Base-by-base conservation (phyloP, 1,140 invertebrate species). In the Heliconius hewitsoni region DNA sequence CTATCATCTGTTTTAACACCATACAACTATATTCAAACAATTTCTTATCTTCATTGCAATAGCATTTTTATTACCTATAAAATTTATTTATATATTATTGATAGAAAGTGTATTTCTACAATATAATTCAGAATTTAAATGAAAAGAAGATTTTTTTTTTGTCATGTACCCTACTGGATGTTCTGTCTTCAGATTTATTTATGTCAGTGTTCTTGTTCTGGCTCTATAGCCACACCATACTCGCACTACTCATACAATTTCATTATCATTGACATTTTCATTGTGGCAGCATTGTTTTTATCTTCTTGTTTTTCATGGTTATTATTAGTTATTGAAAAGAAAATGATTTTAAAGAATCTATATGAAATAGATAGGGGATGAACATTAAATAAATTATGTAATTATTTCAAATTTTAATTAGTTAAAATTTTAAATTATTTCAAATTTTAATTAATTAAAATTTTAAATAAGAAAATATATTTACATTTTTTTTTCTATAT, bases 101-200 rank as follows among this genome's bases (percentile, higher is more conserved):
- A 52, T 19, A 52, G 18, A 52, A 52, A 18, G 50, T 52, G 6
- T 57, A 77, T 76, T 85, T 72, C 81, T 81, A 85, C 57, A 75
- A 76, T 50, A 73, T 57, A 23, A 57, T n/a, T 57, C 19, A 57
- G 3, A 57, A 9, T 57, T 57, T 57, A 57, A 57, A 23, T 23
- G n/a, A 57, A 23, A 57, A n/a, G n/a, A 57, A n/a, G n/a, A 57
- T n/a, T 57, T n/a, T 52, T 52, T 60, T 30, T 66, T 66, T 66
- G 60, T 66, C 60, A 66, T 66, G 60, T 66, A 66, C 60, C 60
- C 60, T 66, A 84, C 81, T 90, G 82, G 84, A 87, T 91, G 89
- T 91, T 87, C 81, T 93, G 90, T 91, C 88, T 91, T 90, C 84
- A 84, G 80, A 84, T 77, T 82, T 83, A 76, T 86, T 78, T 88